Evolutionary conservation across 2,888 invertebrate species (phyloP).

Genomic region (Eustalomyia histrio): DNA sequence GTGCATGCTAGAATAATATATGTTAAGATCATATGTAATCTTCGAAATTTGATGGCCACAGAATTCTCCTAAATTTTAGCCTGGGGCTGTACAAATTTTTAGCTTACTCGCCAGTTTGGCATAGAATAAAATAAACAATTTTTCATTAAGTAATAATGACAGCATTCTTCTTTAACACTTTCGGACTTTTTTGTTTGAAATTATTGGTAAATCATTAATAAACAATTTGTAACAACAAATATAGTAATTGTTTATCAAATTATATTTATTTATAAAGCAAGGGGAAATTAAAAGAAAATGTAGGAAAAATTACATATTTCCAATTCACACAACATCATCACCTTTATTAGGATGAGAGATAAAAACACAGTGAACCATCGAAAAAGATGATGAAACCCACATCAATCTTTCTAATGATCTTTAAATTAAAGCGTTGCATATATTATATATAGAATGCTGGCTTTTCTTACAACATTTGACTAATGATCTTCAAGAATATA

Average conservation of each 20-base stretch:
- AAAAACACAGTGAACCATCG: not conserved
- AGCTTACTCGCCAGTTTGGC: not conserved
- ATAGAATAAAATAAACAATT: not conserved
- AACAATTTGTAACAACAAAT: slow-evolving; percentile 53
- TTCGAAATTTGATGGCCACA: too few relatives aligned
- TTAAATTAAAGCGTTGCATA: slow-evolving; percentile 47
- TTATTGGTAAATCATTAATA: slow-evolving; percentile 41
- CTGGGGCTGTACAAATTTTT: not conserved
- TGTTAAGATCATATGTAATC: too few relatives aligned
- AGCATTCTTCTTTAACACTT: not conserved
- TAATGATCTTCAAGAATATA: slow-evolving; percentile 34
- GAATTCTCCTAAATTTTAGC: too few relatives aligned
- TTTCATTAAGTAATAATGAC: not conserved
- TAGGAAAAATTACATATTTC: not conserved
- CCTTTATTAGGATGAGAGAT: slow-evolving; percentile 21
- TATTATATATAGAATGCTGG: not conserved
- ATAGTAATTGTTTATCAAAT: slow-evolving; percentile 28
- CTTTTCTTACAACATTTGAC: slow-evolving; percentile 25
- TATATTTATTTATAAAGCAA: slow-evolving; percentile 19
- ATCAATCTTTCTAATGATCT: slow-evolving; percentile 61
- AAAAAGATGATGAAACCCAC: slow-evolving; percentile 16
- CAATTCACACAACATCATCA: slow-evolving; percentile 63
- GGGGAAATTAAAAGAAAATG: slow-evolving; percentile 16
- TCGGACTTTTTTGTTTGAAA: slow-evolving; percentile 1
- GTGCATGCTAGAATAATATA: too few relatives aligned